Conservation (phyloP, 2,113 vertebrate genomes). For the Xiphophorus maculatus region DNA sequence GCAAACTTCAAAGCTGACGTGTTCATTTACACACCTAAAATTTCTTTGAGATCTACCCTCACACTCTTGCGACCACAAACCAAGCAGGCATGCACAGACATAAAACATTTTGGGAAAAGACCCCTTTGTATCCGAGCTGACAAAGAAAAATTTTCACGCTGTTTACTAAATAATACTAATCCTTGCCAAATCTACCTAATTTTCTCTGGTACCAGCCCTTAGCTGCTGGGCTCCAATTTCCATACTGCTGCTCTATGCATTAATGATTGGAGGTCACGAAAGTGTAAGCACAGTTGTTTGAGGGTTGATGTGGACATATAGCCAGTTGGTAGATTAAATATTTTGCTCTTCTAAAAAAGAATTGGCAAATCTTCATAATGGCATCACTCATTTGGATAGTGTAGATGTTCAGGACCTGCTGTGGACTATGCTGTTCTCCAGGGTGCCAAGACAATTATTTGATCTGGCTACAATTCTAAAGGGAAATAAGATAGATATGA, state of each 20-base stretch:
- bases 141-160: constrained; percentile 30
- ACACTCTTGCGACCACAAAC: constrained; percentile 48
- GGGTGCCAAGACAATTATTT: constrained; percentile 11
- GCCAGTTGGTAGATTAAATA: constrained; percentile 1
- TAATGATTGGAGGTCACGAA: constrained; percentile 23
- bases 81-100: constrained; percentile 45
- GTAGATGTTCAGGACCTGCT: neutral
- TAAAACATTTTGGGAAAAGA: constrained; percentile 54
- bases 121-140: constrained; percentile 44
- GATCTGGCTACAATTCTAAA: constrained; percentile 3
- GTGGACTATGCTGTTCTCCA: neutral
- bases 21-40: constrained; percentile 18
- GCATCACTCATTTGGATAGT: neutral
- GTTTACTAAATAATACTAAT: constrained; percentile 11
- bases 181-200: constrained; percentile 67
- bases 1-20: neutral
- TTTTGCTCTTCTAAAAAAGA: neutral
- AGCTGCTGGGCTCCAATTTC: constrained; percentile 58
- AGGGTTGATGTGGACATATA: constrained; percentile 11
- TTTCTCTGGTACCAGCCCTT: constrained; percentile 63
- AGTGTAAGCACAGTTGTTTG: constrained; percentile 6
- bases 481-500: constrained; percentile 14
- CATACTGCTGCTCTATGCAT: constrained; percentile 30
- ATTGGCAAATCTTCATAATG: neutral
- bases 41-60: constrained; percentile 51